phyloP scores from a whole-genome alignment of 1,140 invertebrate species.

The Coelopa frigida region DNA sequence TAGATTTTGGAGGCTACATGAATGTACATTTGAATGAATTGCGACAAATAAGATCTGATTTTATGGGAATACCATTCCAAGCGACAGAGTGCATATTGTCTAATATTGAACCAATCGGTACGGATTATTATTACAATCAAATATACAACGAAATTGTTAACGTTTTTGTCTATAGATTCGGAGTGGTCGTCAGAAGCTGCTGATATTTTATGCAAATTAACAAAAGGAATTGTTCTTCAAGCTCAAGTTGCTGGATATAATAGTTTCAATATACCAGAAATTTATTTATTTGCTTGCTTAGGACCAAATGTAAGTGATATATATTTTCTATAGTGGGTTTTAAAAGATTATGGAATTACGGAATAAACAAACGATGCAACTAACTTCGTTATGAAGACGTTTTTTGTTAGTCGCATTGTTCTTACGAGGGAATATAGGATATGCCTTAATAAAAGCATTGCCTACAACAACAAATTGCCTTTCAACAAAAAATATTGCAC shows the following conservation, averaged over 20 bases:
- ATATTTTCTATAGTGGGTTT: conserved; percentile 1
- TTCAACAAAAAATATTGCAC: background rate
- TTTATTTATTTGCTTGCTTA: conserved; percentile 68
- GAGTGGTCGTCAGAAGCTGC: conserved; percentile 70
- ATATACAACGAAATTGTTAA: conserved; percentile 14
- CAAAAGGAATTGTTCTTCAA: conserved; percentile 71
- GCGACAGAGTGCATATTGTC: conserved; percentile 88
- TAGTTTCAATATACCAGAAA: conserved; percentile 64
- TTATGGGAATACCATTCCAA: conserved; percentile 90
- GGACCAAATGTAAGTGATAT: conserved; percentile 56
- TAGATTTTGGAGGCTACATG: conserved; percentile 91
- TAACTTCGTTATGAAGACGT: too few relatives aligned
- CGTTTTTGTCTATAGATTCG: conserved; percentile 31
- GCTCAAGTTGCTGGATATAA: conserved; percentile 79
- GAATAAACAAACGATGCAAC: too few relatives aligned
- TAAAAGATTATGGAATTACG: conserved; percentile 4
- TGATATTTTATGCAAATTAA: conserved; percentile 66
- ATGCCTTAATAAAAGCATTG: too few relatives aligned
- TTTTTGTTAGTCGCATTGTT: too few relatives aligned
- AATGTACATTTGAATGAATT: conserved; percentile 64
- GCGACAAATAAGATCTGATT: conserved; percentile 85
- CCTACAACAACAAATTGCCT: background rate
- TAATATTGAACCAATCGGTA: conserved; percentile 73
- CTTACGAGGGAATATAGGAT: too few relatives aligned
- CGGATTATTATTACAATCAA: conserved; percentile 39